These are phyloP conservation scores for Leucophenga maculata DNA, from an alignment of 2,888 invertebrate genomes.

Conservation along the genomic window DNA sequence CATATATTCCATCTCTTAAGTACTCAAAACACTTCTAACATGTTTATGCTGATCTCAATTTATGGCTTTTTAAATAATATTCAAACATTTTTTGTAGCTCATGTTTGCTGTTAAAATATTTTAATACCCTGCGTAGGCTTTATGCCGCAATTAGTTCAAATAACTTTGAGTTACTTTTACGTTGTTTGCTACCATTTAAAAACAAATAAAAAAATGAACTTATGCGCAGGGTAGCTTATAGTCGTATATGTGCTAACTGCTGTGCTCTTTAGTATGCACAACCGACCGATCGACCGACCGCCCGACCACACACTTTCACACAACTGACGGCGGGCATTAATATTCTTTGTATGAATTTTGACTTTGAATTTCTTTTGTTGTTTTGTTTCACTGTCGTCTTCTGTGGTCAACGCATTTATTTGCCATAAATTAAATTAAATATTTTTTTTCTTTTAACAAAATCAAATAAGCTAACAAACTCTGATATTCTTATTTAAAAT, in stretches of 20 bases:
- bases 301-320: too few species aligned
- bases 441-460: not conserved
- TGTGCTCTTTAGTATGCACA: too few species aligned
- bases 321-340: not conserved
- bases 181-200: too few species aligned
- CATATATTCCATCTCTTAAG: not conserved
- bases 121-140: not conserved
- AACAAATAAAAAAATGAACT: too few species aligned
- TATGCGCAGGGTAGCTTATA: too few species aligned
- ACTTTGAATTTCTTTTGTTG: not conserved
- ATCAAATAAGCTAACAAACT: not conserved
- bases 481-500: too few species aligned
- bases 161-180: too few species aligned
- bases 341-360: slow-evolving; percentile 3
- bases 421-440: slow-evolving; percentile 22
- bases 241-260: too few species aligned
- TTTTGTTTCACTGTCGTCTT: not conserved
- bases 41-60: slow-evolving; percentile 20
- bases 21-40: slow-evolving; percentile 1
- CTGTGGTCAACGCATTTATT: slow-evolving; percentile 13
- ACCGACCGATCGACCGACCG: too few species aligned
- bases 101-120: not conserved
- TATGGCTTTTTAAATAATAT: slow-evolving; percentile 22
- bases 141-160: too few species aligned
- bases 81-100: not conserved